phyloP scores from a whole-genome alignment of 2,888 invertebrate species.

The Eupithecia vulgata region DNA sequence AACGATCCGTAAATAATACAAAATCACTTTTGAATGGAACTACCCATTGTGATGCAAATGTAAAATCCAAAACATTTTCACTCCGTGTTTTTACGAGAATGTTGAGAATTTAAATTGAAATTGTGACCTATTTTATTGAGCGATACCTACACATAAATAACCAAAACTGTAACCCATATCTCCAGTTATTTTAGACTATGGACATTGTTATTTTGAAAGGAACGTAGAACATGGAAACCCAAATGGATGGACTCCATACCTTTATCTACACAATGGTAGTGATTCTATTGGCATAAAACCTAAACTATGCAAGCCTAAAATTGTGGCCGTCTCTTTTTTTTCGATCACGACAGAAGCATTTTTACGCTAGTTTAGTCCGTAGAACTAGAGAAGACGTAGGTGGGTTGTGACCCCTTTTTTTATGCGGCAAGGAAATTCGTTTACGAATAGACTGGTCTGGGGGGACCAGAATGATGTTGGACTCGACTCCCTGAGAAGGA shows the following conservation, averaged over 20 bases:
- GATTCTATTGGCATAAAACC: no score
- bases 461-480: no score
- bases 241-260: background rate
- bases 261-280: background rate
- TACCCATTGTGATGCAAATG: conserved; percentile 9
- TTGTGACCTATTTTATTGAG: background rate
- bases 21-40: conserved; percentile 4
- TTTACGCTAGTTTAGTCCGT: no score
- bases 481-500: no score
- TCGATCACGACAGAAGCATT: no score
- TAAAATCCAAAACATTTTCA: background rate
- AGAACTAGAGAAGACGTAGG: no score
- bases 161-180: background rate
- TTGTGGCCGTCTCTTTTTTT: no score
- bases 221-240: background rate
- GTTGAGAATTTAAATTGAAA: background rate
- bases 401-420: no score
- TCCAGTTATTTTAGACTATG: background rate
- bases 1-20: conserved; percentile 5
- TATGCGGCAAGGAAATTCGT: no score
- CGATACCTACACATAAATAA: background rate
- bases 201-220: background rate
- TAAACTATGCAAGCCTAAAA: no score
- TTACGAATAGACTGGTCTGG: no score
- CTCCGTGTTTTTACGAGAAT: background rate